A percentile compares a stretch with the other conserved stretches of the same genome.
phyloP scores from a whole-genome alignment of 2,888 invertebrate genomes.

The Crematogaster levior region DNA sequence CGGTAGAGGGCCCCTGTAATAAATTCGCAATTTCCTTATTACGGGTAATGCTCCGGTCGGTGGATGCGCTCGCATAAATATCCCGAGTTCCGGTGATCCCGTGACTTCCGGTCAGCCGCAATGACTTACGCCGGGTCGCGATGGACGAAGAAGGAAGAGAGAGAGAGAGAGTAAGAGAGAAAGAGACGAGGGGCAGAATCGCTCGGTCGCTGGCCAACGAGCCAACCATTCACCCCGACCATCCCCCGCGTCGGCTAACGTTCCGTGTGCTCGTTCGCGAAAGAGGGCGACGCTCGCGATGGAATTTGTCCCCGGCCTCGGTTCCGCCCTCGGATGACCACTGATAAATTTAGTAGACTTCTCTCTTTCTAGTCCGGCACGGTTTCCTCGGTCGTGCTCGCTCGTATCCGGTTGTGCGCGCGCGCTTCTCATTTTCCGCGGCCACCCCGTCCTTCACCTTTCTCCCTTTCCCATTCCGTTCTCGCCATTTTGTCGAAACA shows the following conservation, averaged over 20 bases:
- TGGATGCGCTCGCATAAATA: constrained; percentile 84
- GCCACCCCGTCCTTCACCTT: constrained; percentile 24
- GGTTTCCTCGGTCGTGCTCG: constrained; percentile 30
- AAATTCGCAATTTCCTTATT: constrained; percentile 86
- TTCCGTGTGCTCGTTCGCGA: constrained; percentile 70
- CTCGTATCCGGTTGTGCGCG: constrained; percentile 31
- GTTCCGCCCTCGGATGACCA: constrained; percentile 84
- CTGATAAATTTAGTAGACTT: constrained; percentile 85
- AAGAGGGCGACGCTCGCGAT: constrained; percentile 81
- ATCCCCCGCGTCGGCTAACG: constrained; percentile 49
- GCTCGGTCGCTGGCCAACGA: constrained; percentile 57
- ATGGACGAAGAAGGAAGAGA: constrained; percentile 69
- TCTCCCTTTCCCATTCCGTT: constrained; percentile 39
- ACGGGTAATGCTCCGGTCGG: constrained; percentile 85
- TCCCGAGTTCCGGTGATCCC: constrained; percentile 85
- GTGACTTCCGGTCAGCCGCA: constrained; percentile 86
- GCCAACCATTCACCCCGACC: constrained; percentile 57
- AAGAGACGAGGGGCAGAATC: background rate
- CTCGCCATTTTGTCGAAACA: constrained; percentile 53
- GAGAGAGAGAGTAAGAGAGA: constrained; percentile 18
- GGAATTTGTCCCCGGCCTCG: constrained; percentile 84
- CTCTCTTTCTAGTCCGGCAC: constrained; percentile 64
- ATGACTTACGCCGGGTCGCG: constrained; percentile 83
- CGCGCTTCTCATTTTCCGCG: constrained; percentile 14
- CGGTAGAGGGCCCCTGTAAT: constrained; percentile 78